These are phyloP conservation scores for Leptura quadrifasciata DNA, from an alignment of 2,888 invertebrate species.

Conservation along the genomic window DNA sequence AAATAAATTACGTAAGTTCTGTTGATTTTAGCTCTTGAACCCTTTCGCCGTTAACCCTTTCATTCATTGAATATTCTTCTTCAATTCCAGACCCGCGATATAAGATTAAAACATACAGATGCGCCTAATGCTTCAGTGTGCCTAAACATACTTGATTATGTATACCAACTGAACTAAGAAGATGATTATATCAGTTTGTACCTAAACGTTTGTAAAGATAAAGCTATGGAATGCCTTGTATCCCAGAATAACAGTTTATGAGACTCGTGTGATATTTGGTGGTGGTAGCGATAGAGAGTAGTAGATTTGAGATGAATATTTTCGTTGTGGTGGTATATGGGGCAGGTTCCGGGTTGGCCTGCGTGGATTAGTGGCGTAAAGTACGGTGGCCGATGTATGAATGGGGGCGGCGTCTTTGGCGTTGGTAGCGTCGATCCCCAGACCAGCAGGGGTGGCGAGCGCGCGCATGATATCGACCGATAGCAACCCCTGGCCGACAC, in stretches of 20 bases:
- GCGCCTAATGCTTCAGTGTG: no score
- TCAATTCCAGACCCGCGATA: no score
- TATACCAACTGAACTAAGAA: no score
- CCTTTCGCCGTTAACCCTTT: no score
- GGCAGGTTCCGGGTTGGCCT: conserved; percentile 37
- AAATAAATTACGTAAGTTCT: no score
- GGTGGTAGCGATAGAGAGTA: not conserved
- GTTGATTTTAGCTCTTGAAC: no score
- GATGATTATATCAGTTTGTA: no score
- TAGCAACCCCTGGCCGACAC: conserved; percentile 75
- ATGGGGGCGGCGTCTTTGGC: conserved; percentile 61
- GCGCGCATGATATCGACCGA: conserved; percentile 73
- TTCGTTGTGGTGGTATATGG: conserved; percentile 21
- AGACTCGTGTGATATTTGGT: not conserved
- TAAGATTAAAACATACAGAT: no score
- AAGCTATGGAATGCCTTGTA: not conserved
- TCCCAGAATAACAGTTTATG: not conserved
- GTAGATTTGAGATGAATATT: conserved; percentile 19
- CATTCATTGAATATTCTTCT: no score
- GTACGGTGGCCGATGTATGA: conserved; percentile 55
- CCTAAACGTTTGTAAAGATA: not conserved
- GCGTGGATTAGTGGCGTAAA: conserved; percentile 20
- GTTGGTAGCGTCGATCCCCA: conserved; percentile 64
- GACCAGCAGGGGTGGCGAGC: conserved; percentile 66
- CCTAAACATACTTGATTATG: no score